Evolutionary conservation across 37 sponge, comb jelly and placozoan species (phyloP).

Genomic region (Amphimedon queenslandica): DNA sequence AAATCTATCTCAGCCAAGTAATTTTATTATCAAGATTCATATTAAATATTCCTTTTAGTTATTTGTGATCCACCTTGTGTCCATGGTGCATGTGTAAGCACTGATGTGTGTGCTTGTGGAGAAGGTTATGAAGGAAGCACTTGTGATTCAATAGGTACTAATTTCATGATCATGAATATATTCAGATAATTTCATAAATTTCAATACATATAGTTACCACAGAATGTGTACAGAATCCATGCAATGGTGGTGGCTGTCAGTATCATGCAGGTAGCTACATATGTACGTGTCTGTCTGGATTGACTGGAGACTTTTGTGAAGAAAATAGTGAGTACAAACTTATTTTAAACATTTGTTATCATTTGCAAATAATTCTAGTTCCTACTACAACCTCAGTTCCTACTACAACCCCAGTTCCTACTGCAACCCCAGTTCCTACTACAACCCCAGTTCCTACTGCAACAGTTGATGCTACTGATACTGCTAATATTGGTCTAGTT

Average conservation of each 20-base stretch:
- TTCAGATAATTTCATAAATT: no score
- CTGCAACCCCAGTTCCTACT: neutral
- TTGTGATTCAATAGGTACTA: constrained; percentile 18
- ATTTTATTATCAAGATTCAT: neutral
- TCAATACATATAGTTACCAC: neutral
- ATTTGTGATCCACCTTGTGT: constrained; percentile 61
- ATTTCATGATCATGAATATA: no score
- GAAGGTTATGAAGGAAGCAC: constrained; percentile 41
- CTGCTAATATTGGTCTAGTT: no score
- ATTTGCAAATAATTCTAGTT: neutral
- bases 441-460: neutral
- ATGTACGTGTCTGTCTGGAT: neutral
- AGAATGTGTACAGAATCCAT: neutral
- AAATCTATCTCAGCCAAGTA: constrained; percentile 38
- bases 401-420: neutral
- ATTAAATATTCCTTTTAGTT: constrained; percentile 28
- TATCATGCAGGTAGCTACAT: neutral
- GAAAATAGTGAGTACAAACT: neutral
- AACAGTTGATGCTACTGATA: neutral
- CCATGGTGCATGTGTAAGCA: constrained; percentile 58
- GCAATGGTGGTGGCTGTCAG: neutral
- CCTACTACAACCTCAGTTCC: neutral
- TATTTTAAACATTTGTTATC: neutral
- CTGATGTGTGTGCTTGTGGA: constrained; percentile 45
- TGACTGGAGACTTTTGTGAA: neutral